phyloP scores from a whole-genome alignment of 2,888 invertebrate genomes.

The Eudemis profundana region DNA sequence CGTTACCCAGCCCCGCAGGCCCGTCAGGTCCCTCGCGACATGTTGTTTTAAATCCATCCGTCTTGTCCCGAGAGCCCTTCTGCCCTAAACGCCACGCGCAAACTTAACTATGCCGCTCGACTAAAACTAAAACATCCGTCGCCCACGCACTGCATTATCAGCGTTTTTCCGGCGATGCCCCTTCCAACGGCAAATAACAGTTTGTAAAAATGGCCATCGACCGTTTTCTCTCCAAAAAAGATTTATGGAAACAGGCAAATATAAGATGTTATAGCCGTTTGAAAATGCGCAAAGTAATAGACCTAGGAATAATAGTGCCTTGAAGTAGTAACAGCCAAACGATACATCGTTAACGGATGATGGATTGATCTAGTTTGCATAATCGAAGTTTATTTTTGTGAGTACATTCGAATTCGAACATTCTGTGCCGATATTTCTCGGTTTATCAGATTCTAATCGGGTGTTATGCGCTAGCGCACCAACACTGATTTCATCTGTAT shows the following conservation, averaged over 20 bases:
- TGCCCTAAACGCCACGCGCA: slow-evolving; percentile 10
- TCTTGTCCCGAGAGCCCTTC: slow-evolving; percentile 37
- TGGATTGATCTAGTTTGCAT: background rate
- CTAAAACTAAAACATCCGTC: slow-evolving; percentile 10
- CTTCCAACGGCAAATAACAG: slow-evolving; percentile 12
- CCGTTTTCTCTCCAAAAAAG: slow-evolving; percentile 30
- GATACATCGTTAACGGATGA: too few relatives aligned
- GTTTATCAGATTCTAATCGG: background rate
- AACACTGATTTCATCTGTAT: slow-evolving; percentile 23
- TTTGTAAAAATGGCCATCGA: slow-evolving; percentile 23
- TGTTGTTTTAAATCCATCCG: slow-evolving; percentile 44
- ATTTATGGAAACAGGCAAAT: slow-evolving; percentile 35
- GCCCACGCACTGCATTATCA: background rate
- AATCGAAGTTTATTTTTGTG: background rate
- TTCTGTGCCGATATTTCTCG: too few relatives aligned
- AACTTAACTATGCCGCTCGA: slow-evolving; percentile 19
- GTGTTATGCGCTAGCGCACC: background rate
- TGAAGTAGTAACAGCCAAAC: background rate
- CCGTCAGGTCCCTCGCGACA: slow-evolving; percentile 23
- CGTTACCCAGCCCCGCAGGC: background rate
- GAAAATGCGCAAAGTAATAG: slow-evolving; percentile 28
- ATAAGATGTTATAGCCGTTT: slow-evolving; percentile 30
- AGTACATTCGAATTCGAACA: too few relatives aligned
- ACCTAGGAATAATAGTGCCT: slow-evolving; percentile 13
- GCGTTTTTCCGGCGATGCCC: background rate